Percentiles rank a stretch among this genome's conserved stretches.
Conservation (phyloP, 2,797 vertebrate species). For the Melanogrammus aeglefinus region DNA sequence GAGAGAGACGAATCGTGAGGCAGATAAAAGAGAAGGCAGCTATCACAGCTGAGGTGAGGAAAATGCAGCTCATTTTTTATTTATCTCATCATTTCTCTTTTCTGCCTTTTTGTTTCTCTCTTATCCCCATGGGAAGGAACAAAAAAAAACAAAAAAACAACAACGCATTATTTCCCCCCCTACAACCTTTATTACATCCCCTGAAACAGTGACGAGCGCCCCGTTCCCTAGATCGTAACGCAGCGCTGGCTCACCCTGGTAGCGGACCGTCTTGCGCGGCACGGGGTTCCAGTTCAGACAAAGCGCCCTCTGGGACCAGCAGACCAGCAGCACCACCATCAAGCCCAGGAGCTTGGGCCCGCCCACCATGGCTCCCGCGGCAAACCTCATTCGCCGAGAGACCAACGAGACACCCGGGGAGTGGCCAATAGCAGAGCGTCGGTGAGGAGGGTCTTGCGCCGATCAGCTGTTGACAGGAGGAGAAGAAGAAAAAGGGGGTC, state of each 20-base stretch:
- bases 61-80: too few species aligned
- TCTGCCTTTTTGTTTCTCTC: too few species aligned
- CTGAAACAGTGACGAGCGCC: neutral
- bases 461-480: neutral
- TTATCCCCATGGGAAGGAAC: too few species aligned
- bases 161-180: too few species aligned
- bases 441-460: neutral
- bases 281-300: constrained; percentile 61
- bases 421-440: too few species aligned
- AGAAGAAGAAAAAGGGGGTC: neutral
- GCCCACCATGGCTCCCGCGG: constrained; percentile 33
- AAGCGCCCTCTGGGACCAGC: constrained; percentile 41
- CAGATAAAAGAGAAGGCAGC: neutral
- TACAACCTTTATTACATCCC: neutral
- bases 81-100: too few species aligned
- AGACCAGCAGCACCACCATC: constrained; percentile 44
- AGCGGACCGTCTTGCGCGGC: constrained; percentile 57
- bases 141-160: too few species aligned
- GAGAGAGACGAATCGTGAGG: constrained; percentile 12
- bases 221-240: too few species aligned
- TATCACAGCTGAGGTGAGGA: too few species aligned
- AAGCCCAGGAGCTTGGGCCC: constrained; percentile 47
- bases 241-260: constrained; percentile 41
- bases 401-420: neutral
- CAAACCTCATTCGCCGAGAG: neutral